A percentile compares a stretch with the other conserved stretches of the same genome.
phyloP scores from a whole-genome alignment of 2,113 vertebrate species.

The Arvicanthis niloticus region DNA sequence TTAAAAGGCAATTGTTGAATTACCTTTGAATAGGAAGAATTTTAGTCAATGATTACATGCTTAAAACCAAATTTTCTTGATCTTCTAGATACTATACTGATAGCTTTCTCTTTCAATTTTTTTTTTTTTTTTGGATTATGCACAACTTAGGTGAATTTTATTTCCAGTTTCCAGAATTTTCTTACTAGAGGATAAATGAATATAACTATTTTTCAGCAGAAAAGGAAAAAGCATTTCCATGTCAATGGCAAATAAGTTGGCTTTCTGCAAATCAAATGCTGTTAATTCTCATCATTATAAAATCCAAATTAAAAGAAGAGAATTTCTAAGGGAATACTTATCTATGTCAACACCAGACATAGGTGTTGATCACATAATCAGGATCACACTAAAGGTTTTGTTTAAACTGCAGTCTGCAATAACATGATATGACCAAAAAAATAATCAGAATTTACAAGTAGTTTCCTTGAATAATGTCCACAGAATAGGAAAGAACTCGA shows the following conservation, averaged over 20 bases:
- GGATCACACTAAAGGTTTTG: neutral
- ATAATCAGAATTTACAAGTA: neutral
- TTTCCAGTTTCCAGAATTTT: neutral
- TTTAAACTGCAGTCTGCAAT: neutral
- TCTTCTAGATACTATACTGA: neutral
- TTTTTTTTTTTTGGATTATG: neutral
- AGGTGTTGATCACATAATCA: neutral
- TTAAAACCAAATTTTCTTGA: slow-evolving; percentile 28
- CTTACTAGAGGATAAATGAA: neutral
- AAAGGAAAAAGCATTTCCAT: neutral
- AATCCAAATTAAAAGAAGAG: slow-evolving; percentile 28
- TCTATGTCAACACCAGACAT: neutral
- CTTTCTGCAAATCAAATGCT: neutral
- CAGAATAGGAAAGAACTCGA: neutral
- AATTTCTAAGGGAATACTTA: neutral
- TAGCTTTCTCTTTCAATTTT: neutral
- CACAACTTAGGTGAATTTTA: neutral
- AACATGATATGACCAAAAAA: neutral
- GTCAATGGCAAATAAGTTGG: neutral
- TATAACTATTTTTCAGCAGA: neutral
- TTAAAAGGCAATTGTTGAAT: slow-evolving; percentile 13
- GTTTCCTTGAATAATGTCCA: slow-evolving; percentile 7
- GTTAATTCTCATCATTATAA: neutral
- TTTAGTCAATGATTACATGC: neutral
- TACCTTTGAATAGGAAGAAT: neutral